These are phyloP conservation scores for Parasteatoda tepidariorum DNA, from an alignment of 1,140 invertebrate species.

Conservation along the genomic window DNA sequence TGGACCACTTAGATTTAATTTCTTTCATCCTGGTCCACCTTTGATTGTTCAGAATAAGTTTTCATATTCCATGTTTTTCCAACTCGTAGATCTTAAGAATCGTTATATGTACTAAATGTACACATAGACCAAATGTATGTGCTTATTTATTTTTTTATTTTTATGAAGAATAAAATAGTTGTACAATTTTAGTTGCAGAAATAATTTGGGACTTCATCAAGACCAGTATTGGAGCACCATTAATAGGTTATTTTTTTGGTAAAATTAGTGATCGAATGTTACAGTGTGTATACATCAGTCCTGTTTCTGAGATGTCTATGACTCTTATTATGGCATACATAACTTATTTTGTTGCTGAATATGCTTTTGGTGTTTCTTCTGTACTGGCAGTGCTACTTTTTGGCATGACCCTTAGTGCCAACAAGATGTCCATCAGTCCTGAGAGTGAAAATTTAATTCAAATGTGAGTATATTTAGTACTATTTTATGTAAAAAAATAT, in stretches of 20 bases:
- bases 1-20: no score
- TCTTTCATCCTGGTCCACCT: no score
- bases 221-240: constrained; percentile 67
- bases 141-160: no score
- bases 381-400: constrained; percentile 70
- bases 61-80: no score
- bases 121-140: no score
- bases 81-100: no score
- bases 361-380: constrained; percentile 68
- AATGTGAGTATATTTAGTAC: constrained; percentile 64
- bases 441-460: constrained; percentile 70
- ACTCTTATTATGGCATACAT: constrained; percentile 70
- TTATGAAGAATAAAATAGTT: not conserved
- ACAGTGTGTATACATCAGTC: constrained; percentile 68
- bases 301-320: constrained; percentile 69
- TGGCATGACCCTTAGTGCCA: constrained; percentile 68
- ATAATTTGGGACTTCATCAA: not conserved
- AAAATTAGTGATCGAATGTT: constrained; percentile 67
- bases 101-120: no score
- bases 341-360: constrained; percentile 70
- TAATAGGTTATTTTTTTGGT: constrained; percentile 69
- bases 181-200: not conserved
- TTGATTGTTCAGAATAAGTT: no score
- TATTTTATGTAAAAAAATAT: not conserved
- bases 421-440: constrained; percentile 70